A percentile compares a stretch with the other conserved stretches of the same genome.
Conservation (phyloP, 2,797 vertebrate species). For the Nannoperca australis region DNA sequence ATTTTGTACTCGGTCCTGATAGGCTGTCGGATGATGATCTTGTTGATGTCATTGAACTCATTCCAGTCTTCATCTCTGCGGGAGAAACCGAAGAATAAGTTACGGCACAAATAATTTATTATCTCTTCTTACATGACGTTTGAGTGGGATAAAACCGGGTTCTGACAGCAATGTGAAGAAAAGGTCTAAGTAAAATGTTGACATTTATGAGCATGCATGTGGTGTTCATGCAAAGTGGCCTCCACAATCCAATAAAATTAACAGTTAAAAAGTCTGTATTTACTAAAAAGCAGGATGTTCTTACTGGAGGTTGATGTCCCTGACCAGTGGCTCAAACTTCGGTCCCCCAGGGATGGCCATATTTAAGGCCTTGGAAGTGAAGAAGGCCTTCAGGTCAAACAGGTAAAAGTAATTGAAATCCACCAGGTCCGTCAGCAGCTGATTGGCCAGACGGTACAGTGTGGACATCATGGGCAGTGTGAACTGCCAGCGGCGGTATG, state of each 20-base stretch:
- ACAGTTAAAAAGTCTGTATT: not conserved
- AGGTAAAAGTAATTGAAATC: conserved; percentile 99
- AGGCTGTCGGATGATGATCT: conserved; percentile 98
- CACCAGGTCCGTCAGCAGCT: conserved; percentile 97
- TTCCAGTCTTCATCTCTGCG: conserved; percentile 99
- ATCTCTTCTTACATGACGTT: not conserved
- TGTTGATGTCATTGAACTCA: conserved; percentile 99
- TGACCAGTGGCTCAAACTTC: conserved; percentile 98
- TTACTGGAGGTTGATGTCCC: conserved; percentile 99
- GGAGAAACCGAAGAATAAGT: conserved; percentile 1
- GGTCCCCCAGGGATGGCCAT: conserved; percentile 99
- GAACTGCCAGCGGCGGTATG: conserved; percentile 99
- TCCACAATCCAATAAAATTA: accelerated
- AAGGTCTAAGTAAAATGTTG: accelerated
- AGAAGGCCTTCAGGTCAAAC: conserved; percentile 98
- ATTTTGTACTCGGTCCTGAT: conserved; percentile 99
- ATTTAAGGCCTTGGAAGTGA: conserved; percentile 98
- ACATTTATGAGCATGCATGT: not conserved
- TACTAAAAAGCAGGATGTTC: conserved; percentile 45
- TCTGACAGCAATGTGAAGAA: not conserved
- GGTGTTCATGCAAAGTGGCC: not conserved
- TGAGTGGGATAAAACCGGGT: not conserved
- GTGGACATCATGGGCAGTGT: conserved; percentile 99
- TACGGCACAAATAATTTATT: not conserved
- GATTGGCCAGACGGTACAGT: conserved; percentile 96